A percentile compares a stretch with the other conserved stretches of the same genome.
phyloP scores from a whole-genome alignment of 2,113 vertebrate species.

The Prunella himalayana region DNA sequence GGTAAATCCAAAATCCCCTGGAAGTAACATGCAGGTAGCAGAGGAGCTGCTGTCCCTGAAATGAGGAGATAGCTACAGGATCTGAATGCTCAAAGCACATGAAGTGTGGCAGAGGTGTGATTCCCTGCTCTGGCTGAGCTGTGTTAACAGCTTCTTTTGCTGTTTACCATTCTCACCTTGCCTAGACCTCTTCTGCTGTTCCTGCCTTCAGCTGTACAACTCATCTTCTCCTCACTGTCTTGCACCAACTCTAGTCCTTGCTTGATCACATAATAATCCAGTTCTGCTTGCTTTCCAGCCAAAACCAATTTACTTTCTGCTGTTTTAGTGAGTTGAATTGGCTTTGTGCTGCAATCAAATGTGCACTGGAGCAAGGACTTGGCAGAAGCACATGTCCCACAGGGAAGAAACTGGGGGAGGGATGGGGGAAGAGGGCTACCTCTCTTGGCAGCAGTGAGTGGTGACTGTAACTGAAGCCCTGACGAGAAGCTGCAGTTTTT shows the following conservation, averaged over 20 bases:
- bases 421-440: neutral
- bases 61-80: neutral
- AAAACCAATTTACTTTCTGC: slow-evolving; percentile 35
- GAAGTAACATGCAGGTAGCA: neutral
- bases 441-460: neutral
- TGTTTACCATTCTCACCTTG: neutral
- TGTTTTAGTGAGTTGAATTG: slow-evolving; percentile 32
- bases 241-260: neutral
- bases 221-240: neutral
- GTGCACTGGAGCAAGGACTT: neutral
- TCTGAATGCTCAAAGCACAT: neutral
- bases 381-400: neutral
- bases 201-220: neutral
- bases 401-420: neutral
- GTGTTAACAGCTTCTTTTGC: neutral
- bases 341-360: slow-evolving; percentile 27
- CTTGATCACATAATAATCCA: neutral
- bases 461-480: neutral
- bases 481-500: neutral
- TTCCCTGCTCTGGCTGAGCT: neutral
- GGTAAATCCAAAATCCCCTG: neutral
- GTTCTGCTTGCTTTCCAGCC: slow-evolving; percentile 2
- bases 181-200: neutral
- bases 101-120: neutral
- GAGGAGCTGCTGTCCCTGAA: neutral